Base-by-base conservation (phyloP, 2,113 vertebrate species). In the Conger conger region DNA sequence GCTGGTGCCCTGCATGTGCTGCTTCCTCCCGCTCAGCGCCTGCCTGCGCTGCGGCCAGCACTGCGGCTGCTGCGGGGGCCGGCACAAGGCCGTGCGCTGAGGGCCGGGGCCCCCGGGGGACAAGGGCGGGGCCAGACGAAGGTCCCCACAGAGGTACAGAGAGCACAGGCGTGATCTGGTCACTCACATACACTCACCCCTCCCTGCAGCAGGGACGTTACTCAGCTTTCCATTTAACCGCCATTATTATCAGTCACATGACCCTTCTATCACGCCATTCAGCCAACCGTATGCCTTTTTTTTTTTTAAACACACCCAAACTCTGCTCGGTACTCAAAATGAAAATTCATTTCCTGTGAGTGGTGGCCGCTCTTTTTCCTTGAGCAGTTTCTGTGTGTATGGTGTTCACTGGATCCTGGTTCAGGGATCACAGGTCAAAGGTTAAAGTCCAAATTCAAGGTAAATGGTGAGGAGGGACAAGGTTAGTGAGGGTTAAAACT, bases 1-100 rank as follows among this genome's bases (percentile, higher is more conserved):
- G 85, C 95, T 96, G 0, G 97, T 97, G 90, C 97, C 97, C 92
- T 98, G 97, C 93, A 97, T 98, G 94, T 98, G 97, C 96, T 98
- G 97, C 95, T 98, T 97, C 86, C 95, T 97, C 88, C 97, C 97
- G 84, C 93, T 98, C 91, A 95, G 94, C 77, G 96, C 95, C n/a
- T 98, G 97, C 93, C 95, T 98, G 93, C 96, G 95, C 89, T 97
- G 97, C n/a, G 97, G 97, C 0, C 95, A 96, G 86, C 93, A 95
- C 53, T 97, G 97, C 1, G 97, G 97, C 90, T 98, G 97, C 88
- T 97, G 96, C 0, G 97, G 97, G 80, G 97, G 97, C 82, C 96
- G 95, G 91, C 97, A 97, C 94, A 97, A 98, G 91, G 97, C 97
- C 0, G 96, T 97, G 79, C 97, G 97, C 92, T 98, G 96, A 98